phyloP scores from a whole-genome alignment of 2,888 invertebrate species.

The Pristionchus exspectatus region DNA sequence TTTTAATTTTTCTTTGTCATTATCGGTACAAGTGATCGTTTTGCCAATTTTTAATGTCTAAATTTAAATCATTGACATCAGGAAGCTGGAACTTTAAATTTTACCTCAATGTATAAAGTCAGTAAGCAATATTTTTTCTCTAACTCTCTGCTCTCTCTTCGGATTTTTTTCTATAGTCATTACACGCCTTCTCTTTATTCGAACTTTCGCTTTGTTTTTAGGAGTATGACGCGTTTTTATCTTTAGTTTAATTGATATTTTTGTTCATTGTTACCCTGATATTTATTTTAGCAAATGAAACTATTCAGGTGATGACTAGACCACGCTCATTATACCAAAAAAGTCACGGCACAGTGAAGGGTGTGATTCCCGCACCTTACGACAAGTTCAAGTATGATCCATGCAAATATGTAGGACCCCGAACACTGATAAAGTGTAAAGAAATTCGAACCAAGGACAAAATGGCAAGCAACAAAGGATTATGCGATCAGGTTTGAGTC shows the following conservation, averaged over 20 bases:
- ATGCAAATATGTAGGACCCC: neutral
- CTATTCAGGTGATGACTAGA: neutral
- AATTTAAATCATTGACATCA: too few species aligned
- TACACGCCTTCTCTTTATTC: neutral
- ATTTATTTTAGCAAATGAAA: neutral
- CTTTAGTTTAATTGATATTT: neutral
- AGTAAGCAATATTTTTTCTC: too few species aligned
- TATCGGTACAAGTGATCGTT: too few species aligned
- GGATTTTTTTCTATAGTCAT: too few species aligned
- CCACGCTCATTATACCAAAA: neutral
- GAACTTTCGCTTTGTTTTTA: neutral
- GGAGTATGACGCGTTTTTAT: neutral
- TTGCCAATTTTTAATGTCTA: too few species aligned
- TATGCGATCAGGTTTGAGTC: neutral
- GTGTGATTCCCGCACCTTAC: neutral
- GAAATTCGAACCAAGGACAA: constrained; percentile 5
- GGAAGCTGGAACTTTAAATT: too few species aligned
- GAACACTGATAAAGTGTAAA: constrained; percentile 34
- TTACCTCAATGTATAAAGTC: too few species aligned
- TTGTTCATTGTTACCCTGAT: neutral
- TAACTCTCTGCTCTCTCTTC: too few species aligned
- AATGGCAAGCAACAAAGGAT: neutral
- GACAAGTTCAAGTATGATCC: neutral
- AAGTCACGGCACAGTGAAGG: neutral
- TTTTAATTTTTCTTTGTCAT: neutral